Conservation (phyloP, 1,140 invertebrate species). For the Aphelenchoides fujianensis region DNA sequence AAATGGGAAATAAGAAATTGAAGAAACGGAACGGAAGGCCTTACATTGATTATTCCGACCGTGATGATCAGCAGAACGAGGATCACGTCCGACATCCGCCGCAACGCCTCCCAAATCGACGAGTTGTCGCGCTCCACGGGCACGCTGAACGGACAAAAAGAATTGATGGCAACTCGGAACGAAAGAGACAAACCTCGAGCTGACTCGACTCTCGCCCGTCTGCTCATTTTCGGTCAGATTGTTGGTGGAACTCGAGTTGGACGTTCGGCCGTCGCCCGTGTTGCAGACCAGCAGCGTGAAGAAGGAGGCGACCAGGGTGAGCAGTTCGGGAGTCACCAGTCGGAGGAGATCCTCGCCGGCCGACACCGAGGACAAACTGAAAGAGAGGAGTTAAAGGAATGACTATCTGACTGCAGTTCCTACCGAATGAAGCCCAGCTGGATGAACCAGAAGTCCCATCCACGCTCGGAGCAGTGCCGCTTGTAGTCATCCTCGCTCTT, state of each 20-base stretch:
- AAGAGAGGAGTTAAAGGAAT: no score
- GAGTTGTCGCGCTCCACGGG: slow-evolving; percentile 7
- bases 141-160: background rate
- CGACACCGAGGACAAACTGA: slow-evolving; percentile 16
- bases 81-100: slow-evolving; percentile 35
- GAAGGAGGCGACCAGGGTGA: slow-evolving; percentile 44
- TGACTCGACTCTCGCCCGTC: slow-evolving; percentile 2
- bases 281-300: slow-evolving; percentile 48
- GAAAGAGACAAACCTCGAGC: slow-evolving; percentile 29
- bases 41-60: slow-evolving; percentile 38
- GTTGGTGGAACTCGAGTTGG: slow-evolving; percentile 24
- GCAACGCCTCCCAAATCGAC: slow-evolving; percentile 22
- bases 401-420: slow-evolving; percentile 18
- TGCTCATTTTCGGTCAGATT: slow-evolving; percentile 28
- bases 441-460: slow-evolving; percentile 37
- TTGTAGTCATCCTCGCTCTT: background rate
- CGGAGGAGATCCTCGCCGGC: slow-evolving; percentile 25
- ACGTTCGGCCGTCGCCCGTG: slow-evolving; percentile 11
- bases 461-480: background rate
- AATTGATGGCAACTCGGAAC: slow-evolving; percentile 18
- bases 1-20: slow-evolving; percentile 27
- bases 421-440: slow-evolving; percentile 51
- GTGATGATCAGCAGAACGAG: slow-evolving; percentile 26
- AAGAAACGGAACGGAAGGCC: background rate
- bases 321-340: slow-evolving; percentile 50